A percentile compares a stretch with the other conserved stretches of the same genome.
Evolutionary conservation across 2,113 vertebrate species (phyloP).

Genomic region (Pogonocichla stellata): DNA sequence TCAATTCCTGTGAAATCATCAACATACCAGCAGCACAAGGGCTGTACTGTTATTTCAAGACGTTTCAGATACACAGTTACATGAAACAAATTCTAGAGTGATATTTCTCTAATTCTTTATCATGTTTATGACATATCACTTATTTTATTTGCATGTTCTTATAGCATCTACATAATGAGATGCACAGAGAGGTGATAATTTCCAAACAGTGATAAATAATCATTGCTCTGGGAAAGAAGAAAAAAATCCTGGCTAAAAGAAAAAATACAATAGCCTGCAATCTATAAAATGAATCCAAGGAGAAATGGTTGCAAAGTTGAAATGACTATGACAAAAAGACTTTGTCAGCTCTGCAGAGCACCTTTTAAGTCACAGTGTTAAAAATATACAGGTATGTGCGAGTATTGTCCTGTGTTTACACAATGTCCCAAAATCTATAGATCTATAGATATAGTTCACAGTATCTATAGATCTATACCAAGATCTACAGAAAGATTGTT

Average conservation of each 20-base stretch:
- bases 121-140: background rate
- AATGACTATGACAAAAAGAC: background rate
- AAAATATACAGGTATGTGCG: background rate
- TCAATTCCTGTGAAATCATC: background rate
- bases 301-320: background rate
- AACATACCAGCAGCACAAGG: background rate
- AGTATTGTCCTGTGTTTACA: background rate
- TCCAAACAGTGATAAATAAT: background rate
- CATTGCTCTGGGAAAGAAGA: background rate
- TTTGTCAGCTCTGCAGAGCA: background rate
- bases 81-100: background rate
- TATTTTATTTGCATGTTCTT: background rate
- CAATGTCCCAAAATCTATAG: background rate
- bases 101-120: background rate
- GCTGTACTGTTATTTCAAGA: background rate
- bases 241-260: background rate
- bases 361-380: background rate
- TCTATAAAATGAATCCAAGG: background rate
- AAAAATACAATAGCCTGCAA: background rate
- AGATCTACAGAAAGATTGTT: background rate
- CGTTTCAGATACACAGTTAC: background rate
- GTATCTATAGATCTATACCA: background rate
- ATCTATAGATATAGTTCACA: background rate
- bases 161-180: background rate
- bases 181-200: background rate